Base-by-base conservation (phyloP, 2,113 vertebrate species). In the Cettia cetti region DNA sequence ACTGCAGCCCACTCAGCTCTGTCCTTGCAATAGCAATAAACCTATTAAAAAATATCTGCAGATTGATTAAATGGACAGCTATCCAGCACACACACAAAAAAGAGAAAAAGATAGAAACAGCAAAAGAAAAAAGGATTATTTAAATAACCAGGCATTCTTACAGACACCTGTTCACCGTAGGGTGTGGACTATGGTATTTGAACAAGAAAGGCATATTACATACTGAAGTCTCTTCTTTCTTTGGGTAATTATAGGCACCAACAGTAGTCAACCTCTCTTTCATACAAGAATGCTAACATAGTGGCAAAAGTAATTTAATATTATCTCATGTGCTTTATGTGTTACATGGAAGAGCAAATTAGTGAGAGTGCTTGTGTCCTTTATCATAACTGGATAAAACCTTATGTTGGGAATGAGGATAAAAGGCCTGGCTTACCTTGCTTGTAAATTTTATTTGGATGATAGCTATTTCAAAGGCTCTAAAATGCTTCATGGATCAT, bases 1-100 rank as follows among this genome's bases (percentile, higher is more conserved):
- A 37, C 57, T 86, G 85, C 75, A 85, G 59, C 93, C 92, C 80
- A 93, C 89, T 96, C 90, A 91, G 65, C 47, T 90, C 63, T 60
- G 61, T 66, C 92, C 68, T 71, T 64, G 79, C 64, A 60, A 4
- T 11, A 84, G 70, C 80, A 96, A 86, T 86, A 96, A 97, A 84
- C 40, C n/a, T 84, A 63, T 72, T 97, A 90, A 75, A 86, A 89
- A 77, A 22, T 40, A 78, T 1, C 2, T 82, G n/a, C 11, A 79
- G 71, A 71, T 33, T 45, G n/a, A 77, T 61, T 80, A 88, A 96
- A 70, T 21, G 28, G 56, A 60, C 37, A 75, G 16, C 39, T 63
- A 54, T 23, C 44, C 14, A 90, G 50, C 19, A 56, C 15, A 65
- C 30, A 76, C 2, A 45, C 2, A 37, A 11, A 60, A 31, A 39